Evolutionary conservation across 1,140 invertebrate species (phyloP).

Genomic region (Triops longicaudatus): DNA sequence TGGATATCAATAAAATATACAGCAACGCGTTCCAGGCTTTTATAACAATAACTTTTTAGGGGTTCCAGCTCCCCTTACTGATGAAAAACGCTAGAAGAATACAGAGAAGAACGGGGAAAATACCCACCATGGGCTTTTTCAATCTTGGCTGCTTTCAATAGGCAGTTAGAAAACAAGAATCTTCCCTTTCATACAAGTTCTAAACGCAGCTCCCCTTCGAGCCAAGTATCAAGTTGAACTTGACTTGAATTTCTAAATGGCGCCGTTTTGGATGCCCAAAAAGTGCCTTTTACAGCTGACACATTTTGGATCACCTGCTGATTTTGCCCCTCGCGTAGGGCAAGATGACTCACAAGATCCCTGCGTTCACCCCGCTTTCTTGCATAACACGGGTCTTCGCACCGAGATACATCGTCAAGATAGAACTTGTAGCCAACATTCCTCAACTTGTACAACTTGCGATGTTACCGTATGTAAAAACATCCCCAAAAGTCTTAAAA

Average conservation of each 20-base stretch:
- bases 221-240: neutral
- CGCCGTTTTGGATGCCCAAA: no score
- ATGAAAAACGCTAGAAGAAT: neutral
- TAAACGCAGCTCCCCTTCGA: neutral
- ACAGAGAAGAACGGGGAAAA: neutral
- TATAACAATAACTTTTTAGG: neutral
- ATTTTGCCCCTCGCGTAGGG: neutral
- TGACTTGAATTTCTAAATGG: neutral
- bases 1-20: conserved; percentile 8
- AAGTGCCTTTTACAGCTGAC: neutral
- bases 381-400: no score
- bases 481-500: no score
- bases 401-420: no score
- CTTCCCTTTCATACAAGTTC: neutral
- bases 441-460: no score
- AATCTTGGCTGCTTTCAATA: neutral
- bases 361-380: neutral
- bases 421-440: no score
- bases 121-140: conserved; percentile 9
- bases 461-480: no score
- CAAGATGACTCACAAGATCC: neutral
- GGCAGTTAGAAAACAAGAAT: conserved; percentile 12
- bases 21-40: neutral
- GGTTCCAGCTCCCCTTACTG: neutral
- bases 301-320: neutral